Conservation (phyloP, 1,140 invertebrate genomes). For the Drosophila azteca region DNA sequence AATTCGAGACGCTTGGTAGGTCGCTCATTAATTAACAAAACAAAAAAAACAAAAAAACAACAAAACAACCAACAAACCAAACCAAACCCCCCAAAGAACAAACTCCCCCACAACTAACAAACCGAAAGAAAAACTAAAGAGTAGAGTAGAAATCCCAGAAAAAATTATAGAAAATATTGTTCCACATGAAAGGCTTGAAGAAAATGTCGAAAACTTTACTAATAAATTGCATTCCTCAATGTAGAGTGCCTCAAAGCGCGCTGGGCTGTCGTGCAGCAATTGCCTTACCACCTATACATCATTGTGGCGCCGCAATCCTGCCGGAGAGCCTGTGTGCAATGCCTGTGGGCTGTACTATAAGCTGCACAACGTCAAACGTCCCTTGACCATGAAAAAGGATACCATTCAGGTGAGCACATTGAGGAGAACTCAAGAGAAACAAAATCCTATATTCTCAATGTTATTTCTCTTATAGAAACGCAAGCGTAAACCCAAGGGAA, state of each 20-base stretch:
- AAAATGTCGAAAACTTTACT: neutral
- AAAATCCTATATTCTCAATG: too few relatives aligned
- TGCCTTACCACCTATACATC: conserved; percentile 94
- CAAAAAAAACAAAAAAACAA: conserved; percentile 39
- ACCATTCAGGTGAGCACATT: conserved; percentile 89
- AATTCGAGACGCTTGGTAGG: conserved; percentile 83
- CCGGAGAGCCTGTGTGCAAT: conserved; percentile 96
- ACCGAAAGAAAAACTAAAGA: conserved; percentile 13
- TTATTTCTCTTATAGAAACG: conserved; percentile 87
- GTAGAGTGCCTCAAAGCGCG: conserved; percentile 86
- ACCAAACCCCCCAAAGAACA: conserved; percentile 24
- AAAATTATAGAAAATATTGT: conserved; percentile 57
- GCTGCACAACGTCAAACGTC: conserved; percentile 93
- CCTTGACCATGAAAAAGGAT: conserved; percentile 97
- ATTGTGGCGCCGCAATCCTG: conserved; percentile 93
- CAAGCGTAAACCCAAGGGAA: conserved; percentile 94
- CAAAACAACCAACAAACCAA: conserved; percentile 24
- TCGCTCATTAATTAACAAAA: conserved; percentile 76
- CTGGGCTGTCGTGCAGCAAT: conserved; percentile 95
- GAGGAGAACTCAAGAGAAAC: neutral
- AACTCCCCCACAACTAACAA: conserved; percentile 29
- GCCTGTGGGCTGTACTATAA: conserved; percentile 97
- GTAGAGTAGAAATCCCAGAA: conserved; percentile 16
- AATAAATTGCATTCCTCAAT: conserved; percentile 8
- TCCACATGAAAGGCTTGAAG: conserved; percentile 68